Conservation (phyloP, 2,797 vertebrate species). For the Gymnothorax reevesii region DNA sequence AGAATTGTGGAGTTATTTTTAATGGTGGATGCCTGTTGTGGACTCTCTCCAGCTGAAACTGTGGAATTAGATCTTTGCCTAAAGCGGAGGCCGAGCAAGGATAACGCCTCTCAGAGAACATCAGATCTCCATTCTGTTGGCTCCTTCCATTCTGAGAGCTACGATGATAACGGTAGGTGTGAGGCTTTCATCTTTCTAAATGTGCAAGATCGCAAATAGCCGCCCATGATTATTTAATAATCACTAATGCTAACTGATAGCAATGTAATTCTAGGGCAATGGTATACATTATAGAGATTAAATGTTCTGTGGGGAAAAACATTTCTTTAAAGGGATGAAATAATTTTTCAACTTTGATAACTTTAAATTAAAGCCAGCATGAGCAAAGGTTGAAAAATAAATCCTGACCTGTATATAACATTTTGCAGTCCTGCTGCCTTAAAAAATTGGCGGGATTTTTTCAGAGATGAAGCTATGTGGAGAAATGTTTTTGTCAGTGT, state of each 20-base stretch:
- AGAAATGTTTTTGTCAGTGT: background rate
- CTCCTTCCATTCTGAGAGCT: conserved; percentile 98
- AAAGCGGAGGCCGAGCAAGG: conserved; percentile 88
- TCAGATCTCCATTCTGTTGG: conserved; percentile 97
- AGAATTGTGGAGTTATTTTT: background rate
- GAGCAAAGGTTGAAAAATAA: background rate
- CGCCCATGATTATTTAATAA: too few relatives aligned
- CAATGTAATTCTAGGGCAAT: too few relatives aligned
- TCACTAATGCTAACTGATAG: too few relatives aligned
- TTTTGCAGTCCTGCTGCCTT: background rate
- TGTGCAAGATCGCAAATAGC: too few relatives aligned
- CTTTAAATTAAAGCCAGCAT: background rate
- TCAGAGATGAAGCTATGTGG: background rate
- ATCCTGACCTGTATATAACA: background rate
- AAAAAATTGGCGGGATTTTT: background rate
- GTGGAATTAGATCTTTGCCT: conserved; percentile 93
- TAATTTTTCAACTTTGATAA: background rate
- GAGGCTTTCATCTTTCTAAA: background rate
- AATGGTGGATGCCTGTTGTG: background rate
- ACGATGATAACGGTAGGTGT: conserved; percentile 92
- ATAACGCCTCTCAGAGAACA: conserved; percentile 92
- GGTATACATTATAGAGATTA: too few relatives aligned
- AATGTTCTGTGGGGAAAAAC: too few relatives aligned
- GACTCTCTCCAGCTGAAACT: conserved; percentile 82
- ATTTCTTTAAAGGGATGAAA: too few relatives aligned